A percentile compares a stretch with the other conserved stretches of the same genome.
These are phyloP conservation scores for Melitaea athalia DNA, from an alignment of 2,888 invertebrate species.

Conservation along the genomic window DNA sequence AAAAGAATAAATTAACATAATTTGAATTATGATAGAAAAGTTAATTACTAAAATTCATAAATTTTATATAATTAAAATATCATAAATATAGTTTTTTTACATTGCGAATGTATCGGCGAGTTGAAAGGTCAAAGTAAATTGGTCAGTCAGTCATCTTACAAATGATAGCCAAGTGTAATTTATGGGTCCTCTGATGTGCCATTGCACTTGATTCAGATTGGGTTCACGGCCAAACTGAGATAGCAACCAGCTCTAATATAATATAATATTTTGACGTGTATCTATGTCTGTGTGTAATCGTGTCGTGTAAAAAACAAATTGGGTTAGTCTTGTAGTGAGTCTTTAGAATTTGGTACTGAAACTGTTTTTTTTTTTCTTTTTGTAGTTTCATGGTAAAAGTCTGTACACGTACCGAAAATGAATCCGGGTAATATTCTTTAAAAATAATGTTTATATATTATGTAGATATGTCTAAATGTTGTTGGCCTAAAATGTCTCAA, in stretches of 20 bases:
- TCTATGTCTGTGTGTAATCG: not conserved
- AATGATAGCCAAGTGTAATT: slow-evolving; percentile 71
- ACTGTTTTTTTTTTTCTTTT: too few species aligned
- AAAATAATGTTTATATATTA: too few species aligned
- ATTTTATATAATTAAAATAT: not conserved
- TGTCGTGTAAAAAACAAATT: too few species aligned
- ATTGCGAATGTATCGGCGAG: slow-evolving; percentile 39
- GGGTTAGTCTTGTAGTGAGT: too few species aligned
- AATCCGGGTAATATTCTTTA: too few species aligned
- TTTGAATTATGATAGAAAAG: not conserved
- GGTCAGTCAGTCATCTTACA: slow-evolving; percentile 60
- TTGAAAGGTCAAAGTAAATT: slow-evolving; percentile 57
- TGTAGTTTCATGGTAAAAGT: too few species aligned
- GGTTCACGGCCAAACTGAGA: slow-evolving; percentile 66
- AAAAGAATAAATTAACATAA: not conserved
- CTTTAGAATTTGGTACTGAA: too few species aligned
- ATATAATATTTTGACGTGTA: not conserved
- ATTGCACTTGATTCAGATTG: slow-evolving; percentile 74
- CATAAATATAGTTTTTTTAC: slow-evolving; percentile 25
- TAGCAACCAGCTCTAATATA: slow-evolving; percentile 5
- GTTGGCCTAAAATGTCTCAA: too few species aligned
- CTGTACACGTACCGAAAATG: too few species aligned
- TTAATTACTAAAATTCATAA: not conserved
- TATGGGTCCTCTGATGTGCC: slow-evolving; percentile 69
- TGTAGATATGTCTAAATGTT: too few species aligned